Evolutionary conservation across 2,113 vertebrate genomes (phyloP), one percentile per base, ranked within the genome.

Genomic region (Entelurus aequoreus): DNA sequence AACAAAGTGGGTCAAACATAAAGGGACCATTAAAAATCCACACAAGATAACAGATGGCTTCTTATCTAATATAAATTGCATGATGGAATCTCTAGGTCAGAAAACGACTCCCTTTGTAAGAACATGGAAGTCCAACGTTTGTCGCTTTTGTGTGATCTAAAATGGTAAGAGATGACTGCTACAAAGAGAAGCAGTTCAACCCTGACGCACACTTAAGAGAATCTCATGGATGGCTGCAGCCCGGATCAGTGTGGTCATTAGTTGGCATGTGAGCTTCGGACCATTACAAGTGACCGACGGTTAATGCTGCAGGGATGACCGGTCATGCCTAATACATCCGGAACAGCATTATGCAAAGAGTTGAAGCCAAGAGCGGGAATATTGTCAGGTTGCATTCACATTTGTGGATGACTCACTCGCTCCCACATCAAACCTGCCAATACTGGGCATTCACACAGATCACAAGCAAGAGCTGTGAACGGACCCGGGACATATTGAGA

Each of bases 211-310:
- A 58, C 8, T 28, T 28, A 10, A n/a, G 37, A 65, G 54, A 47
- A 64, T 48, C 52, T 69, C 50, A 74, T 61, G 62, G 54, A 44
- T 42, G 46, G 67, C 61, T 67, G 9, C 14, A 70, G 46, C 28
- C 7, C 40, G 1, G 59, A 69, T 52, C 59, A 51, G 47, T 36
- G 62, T 50, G 59, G 65, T 37, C 72, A 78, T 47, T 66, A 50
- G 63, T 63, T 8, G 13, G 72, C 60, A 74, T 70, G 68, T 76
- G 68, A 80, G 61, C 66, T 1, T 68, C 42, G 54, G 72, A 68
- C 63, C 63, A 80, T 78, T 69, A 79, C 83, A 79, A 65, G 68
- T 60, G 48, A 66, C 62, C 74, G 59, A 28, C 28, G 28, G 53
- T 65, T 76, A 81, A 70, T 61, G 54, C 61, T 56, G 62, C 54